Conservation (phyloP, 23 tunicate genomes). For the Phallusia fumigata region DNA sequence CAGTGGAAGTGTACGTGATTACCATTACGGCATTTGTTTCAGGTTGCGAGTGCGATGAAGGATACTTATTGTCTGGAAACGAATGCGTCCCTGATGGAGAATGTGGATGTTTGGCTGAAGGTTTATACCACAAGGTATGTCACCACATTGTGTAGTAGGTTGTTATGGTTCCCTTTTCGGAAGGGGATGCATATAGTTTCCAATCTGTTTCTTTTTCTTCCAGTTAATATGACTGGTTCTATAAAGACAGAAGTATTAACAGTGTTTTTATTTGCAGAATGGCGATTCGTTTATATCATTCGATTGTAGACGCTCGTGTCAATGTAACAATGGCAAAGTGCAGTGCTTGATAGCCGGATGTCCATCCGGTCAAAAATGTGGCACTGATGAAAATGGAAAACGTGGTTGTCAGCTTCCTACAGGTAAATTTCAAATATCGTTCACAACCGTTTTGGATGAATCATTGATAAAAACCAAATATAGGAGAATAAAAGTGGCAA, state of each 20-base stretch:
- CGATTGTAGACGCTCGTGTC: slow-evolving; percentile 35
- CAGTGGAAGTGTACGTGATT: background rate
- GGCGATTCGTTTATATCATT: slow-evolving; percentile 39
- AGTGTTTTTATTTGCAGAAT: slow-evolving; percentile 24
- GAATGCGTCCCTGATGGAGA: slow-evolving; percentile 35
- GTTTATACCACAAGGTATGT: slow-evolving; percentile 62
- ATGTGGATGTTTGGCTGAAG: slow-evolving; percentile 55
- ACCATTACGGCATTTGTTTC: background rate
- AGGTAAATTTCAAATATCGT: slow-evolving; percentile 29
- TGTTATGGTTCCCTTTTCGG: too few species aligned
- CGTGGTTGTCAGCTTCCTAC: slow-evolving; percentile 50
- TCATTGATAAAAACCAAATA: too few species aligned
- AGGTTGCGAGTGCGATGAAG: slow-evolving; percentile 67
- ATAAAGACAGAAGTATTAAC: background rate
- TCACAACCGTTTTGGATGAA: too few species aligned
- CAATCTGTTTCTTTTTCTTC: background rate
- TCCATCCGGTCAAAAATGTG: slow-evolving; percentile 50
- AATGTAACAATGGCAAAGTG: slow-evolving; percentile 30
- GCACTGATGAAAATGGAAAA: slow-evolving; percentile 48
- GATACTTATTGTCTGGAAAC: slow-evolving; percentile 47
- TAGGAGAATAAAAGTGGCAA: too few species aligned
- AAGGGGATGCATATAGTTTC: background rate
- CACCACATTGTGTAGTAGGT: background rate
- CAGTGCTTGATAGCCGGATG: slow-evolving; percentile 24
- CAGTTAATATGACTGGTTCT: background rate